A percentile compares a stretch with the other conserved stretches of the same genome.
phyloP scores from a whole-genome alignment of 2,113 vertebrate genomes.

The Neoarius graeffei region DNA sequence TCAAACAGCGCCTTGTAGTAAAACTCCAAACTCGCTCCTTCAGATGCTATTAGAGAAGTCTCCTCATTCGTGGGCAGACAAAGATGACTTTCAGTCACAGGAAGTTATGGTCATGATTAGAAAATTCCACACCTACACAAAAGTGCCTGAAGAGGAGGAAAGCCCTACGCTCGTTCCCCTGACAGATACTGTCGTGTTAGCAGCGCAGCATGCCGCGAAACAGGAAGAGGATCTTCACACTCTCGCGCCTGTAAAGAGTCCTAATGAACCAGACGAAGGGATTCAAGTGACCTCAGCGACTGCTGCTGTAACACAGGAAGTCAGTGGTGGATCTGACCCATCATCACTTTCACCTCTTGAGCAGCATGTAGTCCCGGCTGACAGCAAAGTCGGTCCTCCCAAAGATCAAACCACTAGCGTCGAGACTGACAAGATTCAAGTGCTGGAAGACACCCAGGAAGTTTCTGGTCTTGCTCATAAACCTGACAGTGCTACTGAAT shows the following conservation, averaged over 20 bases:
- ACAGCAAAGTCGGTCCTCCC: background rate
- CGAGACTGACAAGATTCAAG: background rate
- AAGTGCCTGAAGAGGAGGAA: conserved; percentile 60
- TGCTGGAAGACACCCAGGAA: background rate
- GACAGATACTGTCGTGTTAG: conserved; percentile 41
- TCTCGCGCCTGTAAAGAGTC: background rate
- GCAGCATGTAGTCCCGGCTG: background rate
- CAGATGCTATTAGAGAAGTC: conserved; percentile 23
- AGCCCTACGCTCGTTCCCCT: conserved; percentile 33
- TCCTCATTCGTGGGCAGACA: conserved; percentile 30
- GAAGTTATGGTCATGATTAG: conserved; percentile 57
- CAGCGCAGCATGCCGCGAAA: conserved; percentile 61
- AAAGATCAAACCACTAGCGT: background rate
- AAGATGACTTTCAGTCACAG: conserved; percentile 64
- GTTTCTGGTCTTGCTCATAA: background rate
- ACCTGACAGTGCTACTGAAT: conserved; percentile 15
- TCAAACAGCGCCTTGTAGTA: background rate
- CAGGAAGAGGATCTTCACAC: conserved; percentile 56
- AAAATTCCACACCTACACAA: conserved; percentile 71
- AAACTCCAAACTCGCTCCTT: background rate
- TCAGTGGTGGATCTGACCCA: background rate
- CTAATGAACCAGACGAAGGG: conserved; percentile 30
- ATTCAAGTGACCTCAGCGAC: conserved; percentile 32
- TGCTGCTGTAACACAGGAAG: background rate
- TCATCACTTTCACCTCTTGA: background rate